phyloP scores from a whole-genome alignment of 1,140 invertebrate genomes.

The Varroa destructor region DNA sequence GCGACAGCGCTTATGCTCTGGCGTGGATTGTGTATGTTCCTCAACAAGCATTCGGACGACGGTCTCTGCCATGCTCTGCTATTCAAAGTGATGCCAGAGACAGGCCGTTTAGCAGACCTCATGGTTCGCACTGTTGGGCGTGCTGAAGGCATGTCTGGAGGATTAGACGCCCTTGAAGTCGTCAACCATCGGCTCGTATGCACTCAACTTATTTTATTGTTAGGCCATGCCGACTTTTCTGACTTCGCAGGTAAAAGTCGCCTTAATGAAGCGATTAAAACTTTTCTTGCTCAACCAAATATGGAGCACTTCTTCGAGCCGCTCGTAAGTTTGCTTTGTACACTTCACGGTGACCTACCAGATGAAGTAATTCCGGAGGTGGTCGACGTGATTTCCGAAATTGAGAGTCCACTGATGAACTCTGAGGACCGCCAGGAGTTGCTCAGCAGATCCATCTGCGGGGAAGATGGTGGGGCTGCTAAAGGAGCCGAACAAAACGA shows the following conservation, averaged over 20 bases:
- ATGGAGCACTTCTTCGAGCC: conserved; percentile 27
- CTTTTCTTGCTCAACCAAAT: conserved; percentile 13
- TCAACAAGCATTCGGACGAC: conserved; percentile 5
- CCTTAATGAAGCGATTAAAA: conserved; percentile 13
- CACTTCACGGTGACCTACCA: not conserved
- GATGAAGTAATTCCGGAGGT: conserved; percentile 1
- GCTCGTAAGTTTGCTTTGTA: not conserved
- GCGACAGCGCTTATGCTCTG: not conserved
- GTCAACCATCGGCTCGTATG: conserved; percentile 14
- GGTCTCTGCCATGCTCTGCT: conserved; percentile 8
- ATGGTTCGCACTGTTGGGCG: conserved; percentile 14
- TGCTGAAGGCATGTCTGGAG: not conserved
- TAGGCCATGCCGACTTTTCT: conserved; percentile 15
- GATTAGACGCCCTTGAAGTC: not conserved
- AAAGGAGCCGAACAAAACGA: not conserved
- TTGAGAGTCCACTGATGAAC: conserved; percentile 16
- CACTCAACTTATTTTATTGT: conserved; percentile 10
- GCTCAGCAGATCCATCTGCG: conserved; percentile 2
- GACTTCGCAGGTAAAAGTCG: conserved; percentile 24
- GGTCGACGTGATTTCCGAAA: conserved; percentile 16
- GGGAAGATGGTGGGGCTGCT: too few species aligned
- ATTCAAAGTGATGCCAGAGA: conserved; percentile 12
- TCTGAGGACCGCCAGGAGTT: conserved; percentile 1
- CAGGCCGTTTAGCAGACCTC: not conserved
- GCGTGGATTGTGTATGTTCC: not conserved